A percentile compares a stretch with the other conserved stretches of the same genome.
Evolutionary conservation across 1,140 invertebrate species (phyloP).

Genomic region (Campodea augens): DNA sequence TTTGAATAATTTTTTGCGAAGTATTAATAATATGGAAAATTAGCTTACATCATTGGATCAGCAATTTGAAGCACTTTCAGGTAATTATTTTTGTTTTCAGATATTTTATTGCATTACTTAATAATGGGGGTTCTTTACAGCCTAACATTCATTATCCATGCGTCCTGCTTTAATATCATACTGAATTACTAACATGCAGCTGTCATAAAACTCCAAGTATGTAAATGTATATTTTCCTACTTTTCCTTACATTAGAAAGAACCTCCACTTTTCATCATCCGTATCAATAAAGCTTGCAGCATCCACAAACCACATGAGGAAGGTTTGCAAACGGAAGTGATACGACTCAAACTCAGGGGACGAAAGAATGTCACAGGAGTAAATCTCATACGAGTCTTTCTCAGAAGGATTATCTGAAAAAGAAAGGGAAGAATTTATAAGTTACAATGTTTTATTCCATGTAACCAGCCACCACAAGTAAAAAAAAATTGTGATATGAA

Average conservation of each 20-base stretch:
- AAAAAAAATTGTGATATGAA: background rate
- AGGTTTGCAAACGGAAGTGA: slow-evolving; percentile 70
- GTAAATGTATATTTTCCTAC: no score
- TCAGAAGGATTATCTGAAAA: slow-evolving; percentile 6
- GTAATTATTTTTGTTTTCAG: no score
- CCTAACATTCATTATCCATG: no score
- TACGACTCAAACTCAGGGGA: slow-evolving; percentile 54
- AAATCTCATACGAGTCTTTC: slow-evolving; percentile 51
- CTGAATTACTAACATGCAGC: background rate
- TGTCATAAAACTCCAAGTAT: no score
- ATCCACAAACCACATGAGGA: slow-evolving; percentile 89
- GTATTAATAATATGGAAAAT: no score
- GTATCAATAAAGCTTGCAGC: slow-evolving; percentile 79
- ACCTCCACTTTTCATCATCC: slow-evolving; percentile 80
- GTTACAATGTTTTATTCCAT: background rate
- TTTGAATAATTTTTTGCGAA: no score
- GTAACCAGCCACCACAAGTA: background rate
- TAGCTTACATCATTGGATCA: no score
- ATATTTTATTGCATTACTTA: no score
- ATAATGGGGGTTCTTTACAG: no score
- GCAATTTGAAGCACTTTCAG: no score
- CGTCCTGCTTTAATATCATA: no score
- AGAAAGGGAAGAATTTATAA: slow-evolving; percentile 2
- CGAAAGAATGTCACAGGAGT: slow-evolving; percentile 44
- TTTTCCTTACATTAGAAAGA: slow-evolving; percentile 80